Conservation (phyloP, 2,113 vertebrate species). For the Rissa tridactyla region DNA sequence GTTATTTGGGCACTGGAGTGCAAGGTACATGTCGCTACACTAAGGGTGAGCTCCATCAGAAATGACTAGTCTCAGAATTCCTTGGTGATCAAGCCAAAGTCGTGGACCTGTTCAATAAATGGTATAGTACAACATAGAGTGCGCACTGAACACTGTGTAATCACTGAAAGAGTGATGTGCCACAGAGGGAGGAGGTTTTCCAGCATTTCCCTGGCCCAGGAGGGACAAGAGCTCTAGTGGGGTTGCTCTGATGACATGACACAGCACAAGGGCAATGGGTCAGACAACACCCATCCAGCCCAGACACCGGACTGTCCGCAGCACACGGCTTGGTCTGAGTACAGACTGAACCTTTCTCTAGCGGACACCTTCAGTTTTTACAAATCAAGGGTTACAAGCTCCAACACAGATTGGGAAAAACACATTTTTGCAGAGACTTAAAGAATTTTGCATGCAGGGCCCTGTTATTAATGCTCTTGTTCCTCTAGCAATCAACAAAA, state of each 20-base stretch:
- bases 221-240: background rate
- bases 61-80: background rate
- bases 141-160: background rate
- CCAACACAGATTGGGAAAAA: background rate
- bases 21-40: background rate
- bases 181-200: background rate
- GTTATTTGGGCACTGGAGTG: background rate
- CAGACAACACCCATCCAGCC: background rate
- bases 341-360: background rate
- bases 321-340: background rate
- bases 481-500: background rate
- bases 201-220: background rate
- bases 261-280: background rate
- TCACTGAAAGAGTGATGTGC: background rate
- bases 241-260: background rate
- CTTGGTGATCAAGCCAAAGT: background rate
- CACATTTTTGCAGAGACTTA: background rate
- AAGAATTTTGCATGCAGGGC: background rate
- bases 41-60: background rate
- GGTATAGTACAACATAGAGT: background rate
- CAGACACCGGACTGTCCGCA: background rate
- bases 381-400: background rate
- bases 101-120: background rate
- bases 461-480: background rate
- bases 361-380: rapidly evolving